phyloP scores from a whole-genome alignment of 2,888 invertebrate species.

The Thymelicus lineola region DNA sequence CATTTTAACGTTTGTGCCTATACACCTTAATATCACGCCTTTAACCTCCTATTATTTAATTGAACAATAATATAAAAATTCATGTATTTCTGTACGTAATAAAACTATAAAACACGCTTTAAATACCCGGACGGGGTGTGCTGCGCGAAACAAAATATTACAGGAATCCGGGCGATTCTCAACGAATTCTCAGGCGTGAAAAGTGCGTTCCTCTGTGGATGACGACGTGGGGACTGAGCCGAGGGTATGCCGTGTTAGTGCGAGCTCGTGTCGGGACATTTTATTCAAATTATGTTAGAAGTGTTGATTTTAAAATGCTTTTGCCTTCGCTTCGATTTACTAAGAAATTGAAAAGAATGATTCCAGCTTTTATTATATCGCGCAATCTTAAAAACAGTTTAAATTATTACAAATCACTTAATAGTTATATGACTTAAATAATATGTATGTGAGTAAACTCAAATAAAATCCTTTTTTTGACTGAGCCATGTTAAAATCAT shows the following conservation, averaged over 20 bases:
- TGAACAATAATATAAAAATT: too few relatives aligned
- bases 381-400: too few relatives aligned
- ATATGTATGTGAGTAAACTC: too few relatives aligned
- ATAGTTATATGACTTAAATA: too few relatives aligned
- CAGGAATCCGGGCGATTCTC: constrained; percentile 10
- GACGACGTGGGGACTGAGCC: neutral
- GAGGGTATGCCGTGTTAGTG: neutral
- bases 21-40: too few relatives aligned
- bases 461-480: too few relatives aligned
- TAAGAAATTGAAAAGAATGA: too few relatives aligned
- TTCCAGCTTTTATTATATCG: too few relatives aligned
- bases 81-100: neutral
- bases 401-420: too few relatives aligned
- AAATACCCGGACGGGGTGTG: constrained; percentile 15
- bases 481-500: too few relatives aligned
- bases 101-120: constrained; percentile 8
- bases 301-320: neutral
- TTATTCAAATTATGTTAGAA: neutral
- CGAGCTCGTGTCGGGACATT: neutral
- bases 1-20: too few relatives aligned
- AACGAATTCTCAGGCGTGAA: constrained; percentile 25
- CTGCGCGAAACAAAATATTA: constrained; percentile 27
- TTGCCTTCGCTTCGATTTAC: neutral
- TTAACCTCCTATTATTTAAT: too few relatives aligned
- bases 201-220: constrained; percentile 26